These are phyloP conservation scores for Protonemura montana DNA, from an alignment of 2,888 invertebrate species.

Conservation along the genomic window DNA sequence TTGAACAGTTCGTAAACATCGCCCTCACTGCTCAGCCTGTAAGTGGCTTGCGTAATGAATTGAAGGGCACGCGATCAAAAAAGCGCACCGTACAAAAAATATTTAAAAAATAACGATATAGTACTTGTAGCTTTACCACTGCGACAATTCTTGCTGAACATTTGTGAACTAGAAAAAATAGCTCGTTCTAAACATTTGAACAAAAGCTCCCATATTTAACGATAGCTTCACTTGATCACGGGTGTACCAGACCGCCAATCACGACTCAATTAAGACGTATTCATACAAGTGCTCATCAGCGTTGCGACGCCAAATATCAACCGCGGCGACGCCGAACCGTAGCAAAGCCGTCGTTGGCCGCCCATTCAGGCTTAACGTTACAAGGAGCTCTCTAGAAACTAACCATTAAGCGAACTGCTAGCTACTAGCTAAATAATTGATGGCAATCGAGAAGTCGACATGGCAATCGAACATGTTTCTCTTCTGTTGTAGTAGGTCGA, in stretches of 20 bases:
- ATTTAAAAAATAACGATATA: neutral
- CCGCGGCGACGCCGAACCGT: neutral
- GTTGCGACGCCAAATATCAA: neutral
- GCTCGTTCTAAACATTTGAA: neutral
- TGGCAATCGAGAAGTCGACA: neutral
- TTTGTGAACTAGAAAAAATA: neutral
- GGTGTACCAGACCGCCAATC: neutral
- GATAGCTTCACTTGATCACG: neutral
- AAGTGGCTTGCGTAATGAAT: neutral
- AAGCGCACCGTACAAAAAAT: neutral
- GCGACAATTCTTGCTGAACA: neutral
- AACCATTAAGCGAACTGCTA: neutral
- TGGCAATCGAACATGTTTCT: neutral
- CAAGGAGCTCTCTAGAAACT: neutral
- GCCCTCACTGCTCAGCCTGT: neutral
- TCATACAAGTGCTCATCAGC: neutral
- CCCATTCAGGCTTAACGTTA: neutral
- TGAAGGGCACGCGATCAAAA: neutral
- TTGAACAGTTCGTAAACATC: neutral
- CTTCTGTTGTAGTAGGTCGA: neutral
- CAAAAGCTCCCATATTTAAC: neutral
- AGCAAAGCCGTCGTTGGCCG: neutral
- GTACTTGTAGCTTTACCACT: no score
- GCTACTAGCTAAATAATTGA: neutral
- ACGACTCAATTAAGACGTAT: neutral